A percentile compares a stretch with the other conserved stretches of the same genome.
Conservation (phyloP, 2,113 vertebrate species). For the Limnothrissa miodon region DNA sequence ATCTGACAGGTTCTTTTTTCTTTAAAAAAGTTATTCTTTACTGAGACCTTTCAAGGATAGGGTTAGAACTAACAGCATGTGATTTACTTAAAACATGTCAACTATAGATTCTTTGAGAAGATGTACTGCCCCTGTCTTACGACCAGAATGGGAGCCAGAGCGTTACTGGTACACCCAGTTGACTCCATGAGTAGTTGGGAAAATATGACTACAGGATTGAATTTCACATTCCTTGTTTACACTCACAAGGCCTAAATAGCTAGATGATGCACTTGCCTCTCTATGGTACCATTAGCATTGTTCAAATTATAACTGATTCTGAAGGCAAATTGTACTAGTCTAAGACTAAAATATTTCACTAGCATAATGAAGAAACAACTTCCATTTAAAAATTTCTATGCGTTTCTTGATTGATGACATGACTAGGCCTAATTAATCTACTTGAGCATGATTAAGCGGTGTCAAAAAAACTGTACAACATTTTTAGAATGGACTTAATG, state of each 20-base stretch:
- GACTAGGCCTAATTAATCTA: not conserved
- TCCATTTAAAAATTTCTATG: not conserved
- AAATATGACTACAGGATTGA: constrained; percentile 56
- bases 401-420: not conserved
- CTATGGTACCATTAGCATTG: not conserved
- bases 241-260: constrained; percentile 34
- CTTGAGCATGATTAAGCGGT: not conserved
- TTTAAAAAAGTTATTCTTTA: not conserved
- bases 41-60: constrained; percentile 28
- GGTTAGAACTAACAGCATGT: not conserved
- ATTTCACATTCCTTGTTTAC: constrained; percentile 66
- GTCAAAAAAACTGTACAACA: not conserved
- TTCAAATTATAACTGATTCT: not conserved
- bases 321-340: no score
- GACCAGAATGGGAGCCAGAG: constrained; percentile 41
- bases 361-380: no score
- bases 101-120: constrained; percentile 22
- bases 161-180: constrained; percentile 46
- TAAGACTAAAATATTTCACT: no score
- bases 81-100: constrained; percentile 23
- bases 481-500: not conserved
- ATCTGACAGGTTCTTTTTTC: not conserved
- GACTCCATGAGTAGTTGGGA: constrained; percentile 50
- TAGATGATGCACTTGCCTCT: not conserved
- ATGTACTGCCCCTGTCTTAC: constrained; percentile 17